Evolutionary conservation across 2,797 vertebrate genomes (phyloP), one percentile per base, ranked within the genome.

Genomic region (Acipenser transmontanus): DNA sequence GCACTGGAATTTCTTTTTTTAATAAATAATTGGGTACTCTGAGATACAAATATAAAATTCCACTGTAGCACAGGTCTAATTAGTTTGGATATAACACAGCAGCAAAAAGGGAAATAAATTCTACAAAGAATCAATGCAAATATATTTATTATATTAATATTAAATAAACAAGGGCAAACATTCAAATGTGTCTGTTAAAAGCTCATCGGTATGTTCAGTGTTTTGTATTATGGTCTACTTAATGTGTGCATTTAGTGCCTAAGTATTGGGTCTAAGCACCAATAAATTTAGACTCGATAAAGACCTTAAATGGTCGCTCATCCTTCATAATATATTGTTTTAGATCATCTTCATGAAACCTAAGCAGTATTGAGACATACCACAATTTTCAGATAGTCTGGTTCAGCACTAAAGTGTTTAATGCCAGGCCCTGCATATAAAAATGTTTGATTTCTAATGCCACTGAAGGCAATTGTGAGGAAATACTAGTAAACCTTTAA

Each of bases 111-210:
- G 68, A 76, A 51, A 72, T 73, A 61, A 61, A 84, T 73, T 84
- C 73, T 78, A 78, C 82, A 74, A 80, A 82, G 81, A 70, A 10
- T 70, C 65, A 78, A 76, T 69, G 70, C 74, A 76, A 51, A 74
- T 75, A 77, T 76, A 82, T 82, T 70, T 77, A 77, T 81, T 76
- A 75, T 74, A 79, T 65, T 79, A 64, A 73, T 74, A 72, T 70
- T 63, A 77, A 60, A 12, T 68, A 81, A 84, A 85, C 79, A 82
- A 83, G 82, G 76, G 70, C 82, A 79, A 84, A 84, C 81, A 81
- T 67, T 69, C 76, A 74, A 76, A 82, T 80, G 81, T 83, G 86
- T 84, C 84, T 84, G 82, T 70, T 77, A 62, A 49, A 20, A 70
- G 82, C 79, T 82, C 79, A 85, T 78, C 78, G 73, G 70, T 70